phyloP scores from a whole-genome alignment of 2,888 invertebrate genomes.

The Homarus gammarus region DNA sequence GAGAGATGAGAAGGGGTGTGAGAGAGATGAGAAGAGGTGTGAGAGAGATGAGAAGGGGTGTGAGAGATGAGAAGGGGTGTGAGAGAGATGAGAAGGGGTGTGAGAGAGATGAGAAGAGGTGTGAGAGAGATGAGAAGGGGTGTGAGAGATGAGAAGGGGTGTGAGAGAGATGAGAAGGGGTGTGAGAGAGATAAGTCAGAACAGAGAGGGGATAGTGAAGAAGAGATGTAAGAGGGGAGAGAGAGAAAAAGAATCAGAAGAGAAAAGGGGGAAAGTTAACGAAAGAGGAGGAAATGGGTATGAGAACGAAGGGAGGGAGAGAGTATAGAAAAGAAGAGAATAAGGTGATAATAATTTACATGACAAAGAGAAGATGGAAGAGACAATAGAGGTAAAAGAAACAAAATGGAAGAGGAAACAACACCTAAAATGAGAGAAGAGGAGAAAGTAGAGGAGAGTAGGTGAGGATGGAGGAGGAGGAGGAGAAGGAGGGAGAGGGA shows the following conservation, averaged over 20 bases:
- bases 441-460: background rate
- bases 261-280: no score
- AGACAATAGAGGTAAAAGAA: no score
- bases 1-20: no score
- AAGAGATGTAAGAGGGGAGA: background rate
- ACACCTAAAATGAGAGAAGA: constrained; percentile 15
- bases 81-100: no score
- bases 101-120: no score
- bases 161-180: background rate
- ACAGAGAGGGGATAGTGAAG: background rate
- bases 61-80: background rate
- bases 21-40: background rate
- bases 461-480: constrained; percentile 10
- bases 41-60: background rate
- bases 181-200: background rate
- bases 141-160: background rate
- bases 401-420: constrained; percentile 6
- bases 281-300: no score
- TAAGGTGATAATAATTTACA: no score
- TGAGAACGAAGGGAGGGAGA: no score
- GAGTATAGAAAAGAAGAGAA: no score
- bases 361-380: no score
- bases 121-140: background rate
- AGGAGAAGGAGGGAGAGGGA: background rate
- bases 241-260: background rate